Conservation (phyloP, 2,797 vertebrate genomes). For the Cetoscarus ocellatus region DNA sequence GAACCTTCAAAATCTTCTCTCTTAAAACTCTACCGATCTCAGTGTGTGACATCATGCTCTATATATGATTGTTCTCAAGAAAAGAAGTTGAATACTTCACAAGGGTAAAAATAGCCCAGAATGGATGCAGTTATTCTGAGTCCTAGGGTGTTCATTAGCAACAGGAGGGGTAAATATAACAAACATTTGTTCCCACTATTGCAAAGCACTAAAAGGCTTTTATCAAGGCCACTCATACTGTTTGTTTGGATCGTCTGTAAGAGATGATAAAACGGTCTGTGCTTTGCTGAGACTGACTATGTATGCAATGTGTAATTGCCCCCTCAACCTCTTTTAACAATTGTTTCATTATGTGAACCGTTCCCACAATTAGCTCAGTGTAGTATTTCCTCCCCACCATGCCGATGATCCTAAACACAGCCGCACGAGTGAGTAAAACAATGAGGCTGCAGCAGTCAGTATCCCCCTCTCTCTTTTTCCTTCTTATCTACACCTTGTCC, state of each 20-base stretch:
- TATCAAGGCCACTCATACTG: conserved; percentile 52
- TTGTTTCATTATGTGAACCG: conserved; percentile 82
- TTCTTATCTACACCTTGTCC: conserved; percentile 42
- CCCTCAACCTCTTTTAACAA: conserved; percentile 69
- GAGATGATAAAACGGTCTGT: conserved; percentile 68
- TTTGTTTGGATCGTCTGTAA: conserved; percentile 76
- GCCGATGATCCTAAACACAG: conserved; percentile 45
- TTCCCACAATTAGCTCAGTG: conserved; percentile 84
- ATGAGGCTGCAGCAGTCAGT: conserved; percentile 28
- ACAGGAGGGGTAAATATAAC: conserved; percentile 74
- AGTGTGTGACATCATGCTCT: conserved; percentile 63
- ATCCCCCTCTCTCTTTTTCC: conserved; percentile 27
- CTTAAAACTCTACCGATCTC: conserved; percentile 50
- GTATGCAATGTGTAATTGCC: conserved; percentile 63
- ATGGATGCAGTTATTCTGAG: conserved; percentile 48
- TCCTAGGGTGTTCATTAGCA: conserved; percentile 64
- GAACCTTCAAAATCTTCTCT: conserved; percentile 21
- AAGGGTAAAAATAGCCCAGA: conserved; percentile 70
- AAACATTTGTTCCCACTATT: conserved; percentile 71
- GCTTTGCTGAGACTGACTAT: conserved; percentile 56
- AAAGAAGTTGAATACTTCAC: conserved; percentile 61
- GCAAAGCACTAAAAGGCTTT: conserved; percentile 35
- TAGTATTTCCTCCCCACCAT: conserved; percentile 75
- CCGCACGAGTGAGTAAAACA: conserved; percentile 49
- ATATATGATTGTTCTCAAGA: conserved; percentile 57